These are phyloP conservation scores for Porites lobata DNA, from an alignment of 92 coral and sea anemone species.

Conservation along the genomic window DNA sequence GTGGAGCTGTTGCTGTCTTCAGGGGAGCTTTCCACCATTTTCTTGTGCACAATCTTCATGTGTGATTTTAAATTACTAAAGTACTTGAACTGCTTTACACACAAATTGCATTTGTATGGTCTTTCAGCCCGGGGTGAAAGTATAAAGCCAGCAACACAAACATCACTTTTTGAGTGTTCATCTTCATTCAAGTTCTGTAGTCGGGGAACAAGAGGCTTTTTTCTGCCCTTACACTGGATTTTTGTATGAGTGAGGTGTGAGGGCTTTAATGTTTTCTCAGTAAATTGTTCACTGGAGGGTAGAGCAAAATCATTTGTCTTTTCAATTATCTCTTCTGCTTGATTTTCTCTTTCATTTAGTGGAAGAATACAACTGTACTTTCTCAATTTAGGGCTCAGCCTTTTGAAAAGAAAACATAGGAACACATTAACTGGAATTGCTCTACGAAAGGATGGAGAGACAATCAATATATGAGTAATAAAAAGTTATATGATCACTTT, in stretches of 20 bases:
- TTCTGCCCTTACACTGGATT: not conserved
- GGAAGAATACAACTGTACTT: conserved; percentile 8
- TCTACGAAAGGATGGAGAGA: not conserved
- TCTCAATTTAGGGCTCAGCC: conserved; percentile 24
- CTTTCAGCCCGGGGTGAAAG: conserved; percentile 51
- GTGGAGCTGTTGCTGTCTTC: not conserved
- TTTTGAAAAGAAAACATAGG: not conserved
- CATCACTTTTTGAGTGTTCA: not conserved
- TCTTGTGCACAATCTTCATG: conserved; percentile 79
- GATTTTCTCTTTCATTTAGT: not conserved
- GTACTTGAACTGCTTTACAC: conserved; percentile 83
- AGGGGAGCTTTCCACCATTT: conserved; percentile 19
- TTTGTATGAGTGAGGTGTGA: conserved; percentile 3
- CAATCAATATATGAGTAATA: not conserved
- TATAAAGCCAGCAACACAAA: not conserved
- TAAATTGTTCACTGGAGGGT: not conserved
- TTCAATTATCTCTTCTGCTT: not conserved
- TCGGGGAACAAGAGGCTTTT: conserved; percentile 17
- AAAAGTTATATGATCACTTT: not conserved
- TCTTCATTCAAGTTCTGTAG: conserved; percentile 13
- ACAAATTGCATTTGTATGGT: conserved; percentile 68
- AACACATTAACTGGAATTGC: not conserved
- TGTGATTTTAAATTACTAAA: conserved; percentile 88
- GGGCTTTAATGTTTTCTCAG: not conserved
- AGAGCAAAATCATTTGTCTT: not conserved